phyloP scores from a whole-genome alignment of 2,797 vertebrate genomes.

The Rhynchonycteris naso region DNA sequence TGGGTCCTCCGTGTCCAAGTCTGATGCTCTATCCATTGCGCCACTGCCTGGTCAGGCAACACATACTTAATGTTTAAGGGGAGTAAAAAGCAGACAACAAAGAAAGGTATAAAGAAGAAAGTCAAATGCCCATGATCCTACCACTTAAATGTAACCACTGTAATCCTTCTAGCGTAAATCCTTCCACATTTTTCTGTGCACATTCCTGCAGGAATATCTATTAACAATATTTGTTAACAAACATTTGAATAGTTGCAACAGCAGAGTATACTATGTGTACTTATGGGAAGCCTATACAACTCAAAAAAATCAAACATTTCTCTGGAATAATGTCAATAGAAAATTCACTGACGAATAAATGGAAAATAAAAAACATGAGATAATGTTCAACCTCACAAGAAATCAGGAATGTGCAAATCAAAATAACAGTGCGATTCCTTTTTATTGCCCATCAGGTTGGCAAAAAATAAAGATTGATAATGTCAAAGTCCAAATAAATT shows the following conservation, averaged over 20 bases:
- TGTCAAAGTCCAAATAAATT: not conserved
- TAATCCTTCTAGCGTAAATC: not conserved
- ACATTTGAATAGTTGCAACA: slow-evolving; percentile 31
- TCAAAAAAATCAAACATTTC: not conserved
- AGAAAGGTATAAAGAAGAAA: not conserved
- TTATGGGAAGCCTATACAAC: not conserved
- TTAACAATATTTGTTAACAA: slow-evolving; percentile 31
- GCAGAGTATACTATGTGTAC: not conserved
- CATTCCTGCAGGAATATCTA: not conserved
- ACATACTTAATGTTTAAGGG: not conserved
- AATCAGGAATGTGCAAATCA: not conserved
- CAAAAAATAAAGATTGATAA: slow-evolving; percentile 14
- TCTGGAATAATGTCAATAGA: slow-evolving; percentile 9
- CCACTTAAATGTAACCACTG: not conserved
- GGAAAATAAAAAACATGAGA: not conserved
- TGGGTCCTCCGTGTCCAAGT: too few species aligned
- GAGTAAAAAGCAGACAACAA: not conserved
- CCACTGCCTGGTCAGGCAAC: not conserved
- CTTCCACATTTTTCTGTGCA: not conserved
- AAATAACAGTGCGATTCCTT: not conserved
- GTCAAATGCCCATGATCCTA: not conserved
- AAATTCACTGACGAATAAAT: slow-evolving; percentile 52
- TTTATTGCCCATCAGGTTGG: not conserved
- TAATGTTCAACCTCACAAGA: not conserved
- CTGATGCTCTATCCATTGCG: too few species aligned